Evolutionary conservation across 2,113 vertebrate genomes (phyloP), one percentile per base, ranked within the genome.

Genomic region (Gallinago jamesoni): DNA sequence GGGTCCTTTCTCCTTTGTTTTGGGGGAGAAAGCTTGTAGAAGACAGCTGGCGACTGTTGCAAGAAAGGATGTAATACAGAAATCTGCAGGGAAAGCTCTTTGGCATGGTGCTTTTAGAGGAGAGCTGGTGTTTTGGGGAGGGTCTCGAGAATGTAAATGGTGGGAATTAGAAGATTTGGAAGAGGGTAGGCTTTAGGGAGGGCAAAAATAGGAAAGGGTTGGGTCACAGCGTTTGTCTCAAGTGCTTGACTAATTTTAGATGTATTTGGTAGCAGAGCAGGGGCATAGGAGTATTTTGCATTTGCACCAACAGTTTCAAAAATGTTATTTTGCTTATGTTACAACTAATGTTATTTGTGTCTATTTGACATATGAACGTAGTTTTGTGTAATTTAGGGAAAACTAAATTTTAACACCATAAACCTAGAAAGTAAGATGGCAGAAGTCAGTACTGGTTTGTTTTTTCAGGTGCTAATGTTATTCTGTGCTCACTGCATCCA

Each of bases 221-320:
- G 43, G 9, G 17, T 87, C 17, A 2, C 7, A 14, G 30, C 2
- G 0, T 6, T 56, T 56, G 5, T 55, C 14, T 85, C 22, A 22
- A 27, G 39, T 7, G 41, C 20, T 9, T 2, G 4, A 1, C 5
- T 24, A 5, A 25, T 45, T 75, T 68, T 14, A 14, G 41, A 5
- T 55, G 27, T 17, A 3, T 73, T 70, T 73, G 31, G 16, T 45
- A 35, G 53, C 53, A 81, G 60, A 68, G 53, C 8, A 5, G 23
- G 24, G 27, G 56, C 5, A 6, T 31, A 2, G 7, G 8, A 0
- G 3, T 52, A 12, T 28, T 77, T 50, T 74, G 14, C 4, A 1
- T 89, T 84, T 33, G 37, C 30, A 41, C 16, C 5, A n/a, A 45
- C 9, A 39, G 18, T 13, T 84, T n/a, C 10, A 9, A 43, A 75